Percentiles rank a stretch among this genome's conserved stretches.
phyloP scores from a whole-genome alignment of 2,113 vertebrate genomes.

The Neolamprologus modestus region DNA sequence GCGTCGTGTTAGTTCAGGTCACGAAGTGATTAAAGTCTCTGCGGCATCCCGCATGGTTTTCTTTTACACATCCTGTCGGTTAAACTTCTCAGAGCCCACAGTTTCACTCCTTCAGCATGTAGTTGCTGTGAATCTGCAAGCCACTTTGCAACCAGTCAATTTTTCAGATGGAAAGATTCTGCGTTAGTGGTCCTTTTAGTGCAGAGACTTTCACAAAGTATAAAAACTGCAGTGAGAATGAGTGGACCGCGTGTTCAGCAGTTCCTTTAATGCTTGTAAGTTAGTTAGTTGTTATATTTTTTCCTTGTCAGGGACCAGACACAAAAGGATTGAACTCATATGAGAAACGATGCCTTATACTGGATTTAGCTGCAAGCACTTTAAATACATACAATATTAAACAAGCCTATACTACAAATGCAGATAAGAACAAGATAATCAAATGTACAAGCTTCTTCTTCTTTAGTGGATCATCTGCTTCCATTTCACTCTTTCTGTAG shows the following conservation, averaged over 20 bases:
- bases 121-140: not conserved
- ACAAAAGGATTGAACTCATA: not conserved
- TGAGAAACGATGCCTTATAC: not conserved
- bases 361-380: not conserved
- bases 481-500: not conserved
- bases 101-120: not conserved
- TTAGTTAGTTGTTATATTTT: not conserved
- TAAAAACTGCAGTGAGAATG: not conserved
- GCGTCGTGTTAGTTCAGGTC: not conserved
- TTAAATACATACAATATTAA: not conserved
- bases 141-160: not conserved
- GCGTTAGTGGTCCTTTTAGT: not conserved
- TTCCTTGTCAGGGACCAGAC: not conserved
- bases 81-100: not conserved
- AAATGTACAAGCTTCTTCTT: not conserved
- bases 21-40: not conserved
- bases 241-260: accelerated
- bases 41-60: accelerated
- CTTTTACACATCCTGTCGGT: accelerated
- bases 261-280: not conserved
- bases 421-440: not conserved
- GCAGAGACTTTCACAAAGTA: not conserved
- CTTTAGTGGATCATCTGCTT: not conserved
- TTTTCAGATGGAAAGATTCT: accelerated
- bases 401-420: not conserved